phyloP scores from a whole-genome alignment of 2,888 invertebrate genomes.

The Tryphoninae sp. region DNA sequence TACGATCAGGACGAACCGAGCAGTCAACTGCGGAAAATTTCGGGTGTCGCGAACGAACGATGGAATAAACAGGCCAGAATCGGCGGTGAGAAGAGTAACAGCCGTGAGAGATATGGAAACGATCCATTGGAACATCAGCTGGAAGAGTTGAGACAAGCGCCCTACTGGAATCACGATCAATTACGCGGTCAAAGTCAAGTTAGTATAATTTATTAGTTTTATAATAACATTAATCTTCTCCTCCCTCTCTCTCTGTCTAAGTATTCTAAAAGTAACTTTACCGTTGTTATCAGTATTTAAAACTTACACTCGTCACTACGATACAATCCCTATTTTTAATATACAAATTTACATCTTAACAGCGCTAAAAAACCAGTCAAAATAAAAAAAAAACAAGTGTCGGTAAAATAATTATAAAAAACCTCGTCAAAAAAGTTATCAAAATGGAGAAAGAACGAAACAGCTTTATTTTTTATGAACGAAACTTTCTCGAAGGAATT shows the following conservation, averaged over 20 bases:
- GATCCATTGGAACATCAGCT: slow-evolving; percentile 76
- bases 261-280: not conserved
- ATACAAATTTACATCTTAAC: too few relatives aligned
- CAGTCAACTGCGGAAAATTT: slow-evolving; percentile 69
- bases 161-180: slow-evolving; percentile 55
- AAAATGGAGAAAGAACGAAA: slow-evolving; percentile 18
- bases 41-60: slow-evolving; percentile 62
- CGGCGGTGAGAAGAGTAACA: slow-evolving; percentile 50
- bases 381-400: not conserved
- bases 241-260: not conserved
- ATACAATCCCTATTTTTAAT: too few relatives aligned
- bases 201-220: slow-evolving; percentile 40
- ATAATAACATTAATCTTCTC: not conserved
- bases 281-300: too few relatives aligned
- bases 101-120: slow-evolving; percentile 60
- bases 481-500: slow-evolving; percentile 1
- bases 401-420: slow-evolving; percentile 2
- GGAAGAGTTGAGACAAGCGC: slow-evolving; percentile 71
- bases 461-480: slow-evolving; percentile 3
- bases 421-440: slow-evolving; percentile 24
- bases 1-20: slow-evolving; percentile 70
- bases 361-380: too few relatives aligned
- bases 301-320: too few relatives aligned
- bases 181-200: slow-evolving; percentile 54
- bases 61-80: slow-evolving; percentile 72